A percentile compares a stretch with the other conserved stretches of the same genome.
Evolutionary conservation across 2,797 vertebrate genomes (phyloP).

Genomic region (Myotis planiceps): DNA sequence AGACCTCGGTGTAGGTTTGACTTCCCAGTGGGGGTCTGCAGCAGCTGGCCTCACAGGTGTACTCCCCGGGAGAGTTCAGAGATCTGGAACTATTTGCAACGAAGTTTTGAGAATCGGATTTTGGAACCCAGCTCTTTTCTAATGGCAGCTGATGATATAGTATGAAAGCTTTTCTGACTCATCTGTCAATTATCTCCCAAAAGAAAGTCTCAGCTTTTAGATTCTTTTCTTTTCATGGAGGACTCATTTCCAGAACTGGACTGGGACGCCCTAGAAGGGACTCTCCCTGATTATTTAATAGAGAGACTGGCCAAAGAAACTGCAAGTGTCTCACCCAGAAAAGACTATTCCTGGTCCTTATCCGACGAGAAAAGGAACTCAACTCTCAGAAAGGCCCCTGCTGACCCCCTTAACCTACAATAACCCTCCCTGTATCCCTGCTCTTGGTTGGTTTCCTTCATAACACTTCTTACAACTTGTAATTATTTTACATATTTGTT

Average conservation of each 20-base stretch:
- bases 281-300: not conserved
- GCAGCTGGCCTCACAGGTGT: not conserved
- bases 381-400: not conserved
- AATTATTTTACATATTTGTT: not conserved
- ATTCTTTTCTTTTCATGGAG: not conserved
- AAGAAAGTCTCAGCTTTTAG: not conserved
- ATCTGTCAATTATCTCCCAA: not conserved
- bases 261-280: not conserved
- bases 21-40: not conserved
- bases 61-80: not conserved
- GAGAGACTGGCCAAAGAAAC: not conserved
- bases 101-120: not conserved
- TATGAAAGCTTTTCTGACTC: not conserved
- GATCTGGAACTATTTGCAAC: not conserved
- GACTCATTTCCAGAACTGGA: not conserved
- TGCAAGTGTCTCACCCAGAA: not conserved
- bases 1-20: not conserved
- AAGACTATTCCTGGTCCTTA: not conserved
- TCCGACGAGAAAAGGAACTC: not conserved
- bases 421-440: not conserved
- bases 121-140: not conserved
- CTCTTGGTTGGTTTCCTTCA: not conserved
- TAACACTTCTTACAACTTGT: not conserved
- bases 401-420: not conserved
- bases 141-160: not conserved